Percentiles rank a stretch among this genome's conserved stretches.
Evolutionary conservation across 2,888 invertebrate species (phyloP).

Genomic region (Embidobia sp.): DNA sequence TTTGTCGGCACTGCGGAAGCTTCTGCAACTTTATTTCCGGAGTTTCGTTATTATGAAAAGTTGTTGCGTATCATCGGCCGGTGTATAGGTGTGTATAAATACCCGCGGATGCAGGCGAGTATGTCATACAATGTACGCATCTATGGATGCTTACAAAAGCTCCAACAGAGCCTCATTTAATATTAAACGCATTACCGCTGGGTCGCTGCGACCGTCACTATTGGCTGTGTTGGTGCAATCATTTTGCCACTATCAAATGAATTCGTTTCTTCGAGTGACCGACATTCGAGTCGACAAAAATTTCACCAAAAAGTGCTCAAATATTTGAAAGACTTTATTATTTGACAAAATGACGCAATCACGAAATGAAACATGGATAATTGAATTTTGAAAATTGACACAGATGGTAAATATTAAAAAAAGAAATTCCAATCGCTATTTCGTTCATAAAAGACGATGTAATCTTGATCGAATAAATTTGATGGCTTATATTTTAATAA

Average conservation of each 20-base stretch:
- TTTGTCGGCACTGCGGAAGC: conserved; percentile 26
- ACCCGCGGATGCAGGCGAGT: conserved; percentile 22
- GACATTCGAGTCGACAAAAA: too few relatives aligned
- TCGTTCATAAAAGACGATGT: too few relatives aligned
- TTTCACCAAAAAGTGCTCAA: too few relatives aligned
- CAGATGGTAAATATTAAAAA: too few relatives aligned
- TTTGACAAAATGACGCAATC: too few relatives aligned
- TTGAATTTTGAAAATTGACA: too few relatives aligned
- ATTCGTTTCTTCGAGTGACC: conserved; percentile 65
- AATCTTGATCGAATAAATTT: too few relatives aligned
- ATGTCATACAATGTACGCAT: conserved; percentile 41
- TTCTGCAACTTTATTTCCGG: conserved; percentile 49
- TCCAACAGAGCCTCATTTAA: conserved; percentile 69
- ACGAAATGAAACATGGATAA: too few relatives aligned
- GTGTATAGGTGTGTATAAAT: conserved; percentile 38
- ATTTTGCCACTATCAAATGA: conserved; percentile 69
- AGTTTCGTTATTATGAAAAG: conserved; percentile 40
- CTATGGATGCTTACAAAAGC: conserved; percentile 45
- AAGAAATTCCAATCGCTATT: too few relatives aligned
- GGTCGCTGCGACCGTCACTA: conserved; percentile 59
- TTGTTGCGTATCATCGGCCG: conserved; percentile 37
- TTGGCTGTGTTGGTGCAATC: conserved; percentile 73
- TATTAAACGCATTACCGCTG: conserved; percentile 70
- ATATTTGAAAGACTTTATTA: too few relatives aligned
- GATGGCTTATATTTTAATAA: too few relatives aligned